Conservation (phyloP, 2,888 invertebrate species). For the Dermolepida albohirtum region DNA sequence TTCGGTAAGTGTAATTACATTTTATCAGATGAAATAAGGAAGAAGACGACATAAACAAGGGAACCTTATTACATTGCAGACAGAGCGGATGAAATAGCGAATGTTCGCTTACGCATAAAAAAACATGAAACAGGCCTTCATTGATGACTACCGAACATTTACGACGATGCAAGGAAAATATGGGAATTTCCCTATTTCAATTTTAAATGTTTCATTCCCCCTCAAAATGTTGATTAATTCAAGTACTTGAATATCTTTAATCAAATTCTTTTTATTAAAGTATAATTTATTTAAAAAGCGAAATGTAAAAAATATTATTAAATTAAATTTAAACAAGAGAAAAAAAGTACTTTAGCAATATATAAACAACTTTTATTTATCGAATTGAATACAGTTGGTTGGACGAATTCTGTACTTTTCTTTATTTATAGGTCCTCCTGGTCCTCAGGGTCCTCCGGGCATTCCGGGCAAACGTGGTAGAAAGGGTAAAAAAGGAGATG, state of each 20-base stretch:
- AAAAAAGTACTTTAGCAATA: background rate
- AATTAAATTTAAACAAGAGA: background rate
- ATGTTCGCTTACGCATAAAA: background rate
- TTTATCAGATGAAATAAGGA: constrained; percentile 20
- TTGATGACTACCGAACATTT: no score
- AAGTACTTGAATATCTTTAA: no score
- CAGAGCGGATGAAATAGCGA: background rate
- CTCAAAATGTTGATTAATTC: no score
- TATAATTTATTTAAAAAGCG: no score
- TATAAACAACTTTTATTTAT: background rate
- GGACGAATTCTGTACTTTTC: background rate
- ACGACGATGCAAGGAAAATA: no score
- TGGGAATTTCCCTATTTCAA: no score
- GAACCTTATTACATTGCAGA: constrained; percentile 10
- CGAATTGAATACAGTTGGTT: background rate
- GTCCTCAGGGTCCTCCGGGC: constrained; percentile 81
- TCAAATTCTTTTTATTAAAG: no score
- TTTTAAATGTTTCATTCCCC: no score
- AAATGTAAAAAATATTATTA: no score
- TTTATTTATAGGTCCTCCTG: constrained; percentile 66
- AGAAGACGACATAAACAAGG: constrained; percentile 2
- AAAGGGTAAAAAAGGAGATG: constrained; percentile 89
- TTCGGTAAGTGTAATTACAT: constrained; percentile 15
- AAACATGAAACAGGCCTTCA: no score
- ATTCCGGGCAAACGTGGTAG: constrained; percentile 89